Evolutionary conservation across 2,888 invertebrate genomes (phyloP), one percentile per base, ranked within the genome.

Genomic region (Tenthredo mesomela): DNA sequence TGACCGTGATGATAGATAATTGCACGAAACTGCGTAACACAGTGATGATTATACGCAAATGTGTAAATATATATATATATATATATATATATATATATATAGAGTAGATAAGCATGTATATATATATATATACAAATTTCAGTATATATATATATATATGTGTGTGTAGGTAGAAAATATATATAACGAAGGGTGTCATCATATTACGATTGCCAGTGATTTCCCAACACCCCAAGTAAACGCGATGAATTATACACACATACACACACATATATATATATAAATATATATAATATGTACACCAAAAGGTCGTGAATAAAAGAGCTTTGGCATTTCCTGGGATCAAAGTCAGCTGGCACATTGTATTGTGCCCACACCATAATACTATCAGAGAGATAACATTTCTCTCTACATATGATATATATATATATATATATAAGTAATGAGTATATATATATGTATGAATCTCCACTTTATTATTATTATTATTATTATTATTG

Each of bases 181-280:
- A 73, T 73, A 43, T 73, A 73, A 73, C 43, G 73, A 43, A 73
- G 73, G 73, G 73, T 73, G 73, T 73, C 73, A 73, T 73, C 73
- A 73, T 73, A 40, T 73, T 43, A 73, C 73, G 73, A 73, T 73
- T 73, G 43, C 73, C 21, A 73, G 12, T 47, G n/a, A 43, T 73
- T 73, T 73, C 73, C 40, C 73, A 73, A 73, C 25, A 43, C 21
- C 43, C 15, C 43, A 18, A 6, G 67, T 25, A 10, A 29, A 33
- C 67, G 67, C 58, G 21, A 58, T 58, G 6, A 0, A 58, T 7
- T 29, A n/a, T 21, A 18, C n/a, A 1, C n/a, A 18, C n/a, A n/a
- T 7, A 58, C n/a, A 12, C 9, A 40, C 9, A 40, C 9, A 12
- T 12, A 43, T 43, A 43, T 12, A 12, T 43, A 12, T 43, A 43